Conservation (phyloP, 2,113 vertebrate genomes). For the Hippotragus niger region DNA sequence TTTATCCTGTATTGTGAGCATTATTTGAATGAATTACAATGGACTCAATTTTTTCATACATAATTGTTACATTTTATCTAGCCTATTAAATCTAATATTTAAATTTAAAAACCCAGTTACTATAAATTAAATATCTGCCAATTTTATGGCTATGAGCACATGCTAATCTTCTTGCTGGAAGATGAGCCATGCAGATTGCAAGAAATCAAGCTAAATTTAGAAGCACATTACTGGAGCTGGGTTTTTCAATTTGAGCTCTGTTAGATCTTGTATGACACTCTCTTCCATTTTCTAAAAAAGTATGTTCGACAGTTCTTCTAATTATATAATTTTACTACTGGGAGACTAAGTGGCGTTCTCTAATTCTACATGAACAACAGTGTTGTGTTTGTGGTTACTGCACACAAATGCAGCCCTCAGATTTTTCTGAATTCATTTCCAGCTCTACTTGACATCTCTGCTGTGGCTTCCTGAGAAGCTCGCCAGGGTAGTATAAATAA, state of each 20-base stretch:
- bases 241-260: constrained; percentile 48
- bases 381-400: neutral
- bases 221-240: constrained; percentile 45
- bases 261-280: constrained; percentile 22
- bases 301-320: constrained; percentile 16
- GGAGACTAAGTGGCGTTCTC: neutral
- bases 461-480: neutral
- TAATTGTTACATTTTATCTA: constrained; percentile 69
- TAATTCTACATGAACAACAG: neutral
- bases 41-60: constrained; percentile 62
- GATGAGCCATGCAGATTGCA: constrained; percentile 58
- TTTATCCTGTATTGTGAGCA: constrained; percentile 46
- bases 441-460: neutral
- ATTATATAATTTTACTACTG: constrained; percentile 19
- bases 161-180: constrained; percentile 64
- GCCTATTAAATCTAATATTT: constrained; percentile 72
- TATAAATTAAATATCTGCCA: constrained; percentile 70
- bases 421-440: neutral
- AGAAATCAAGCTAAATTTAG: constrained; percentile 63
- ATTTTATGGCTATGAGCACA: constrained; percentile 70
- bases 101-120: constrained; percentile 56
- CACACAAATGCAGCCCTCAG: neutral
- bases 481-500: neutral
- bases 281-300: constrained; percentile 36
- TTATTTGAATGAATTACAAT: constrained; percentile 66